A percentile compares a stretch with the other conserved stretches of the same genome.
phyloP scores from a whole-genome alignment of 2,888 invertebrate genomes.

The Phlogophora meticulosa region DNA sequence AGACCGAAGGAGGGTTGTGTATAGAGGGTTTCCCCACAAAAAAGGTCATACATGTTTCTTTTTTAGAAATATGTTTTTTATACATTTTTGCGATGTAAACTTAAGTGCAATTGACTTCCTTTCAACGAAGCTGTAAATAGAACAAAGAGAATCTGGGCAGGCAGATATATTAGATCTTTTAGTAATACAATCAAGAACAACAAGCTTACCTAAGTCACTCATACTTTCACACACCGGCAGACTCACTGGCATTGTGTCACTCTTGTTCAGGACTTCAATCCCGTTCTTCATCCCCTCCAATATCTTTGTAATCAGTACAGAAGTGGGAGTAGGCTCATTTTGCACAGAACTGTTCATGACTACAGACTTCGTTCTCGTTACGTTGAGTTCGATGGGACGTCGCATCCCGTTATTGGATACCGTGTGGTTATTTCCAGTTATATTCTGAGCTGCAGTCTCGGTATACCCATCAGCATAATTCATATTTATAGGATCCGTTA shows the following conservation, averaged over 20 bases:
- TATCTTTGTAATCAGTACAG: slow-evolving; percentile 78
- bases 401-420: not conserved
- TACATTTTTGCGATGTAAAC: no score
- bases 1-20: no score
- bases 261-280: slow-evolving; percentile 77
- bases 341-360: slow-evolving; percentile 65
- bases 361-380: slow-evolving; percentile 23
- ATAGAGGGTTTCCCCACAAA: no score
- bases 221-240: slow-evolving; percentile 91
- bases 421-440: slow-evolving; percentile 47
- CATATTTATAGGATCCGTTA: slow-evolving; percentile 50
- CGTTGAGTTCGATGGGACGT: slow-evolving; percentile 18
- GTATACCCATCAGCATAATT: slow-evolving; percentile 48
- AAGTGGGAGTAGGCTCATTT: slow-evolving; percentile 61
- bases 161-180: no score
- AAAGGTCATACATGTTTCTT: no score
- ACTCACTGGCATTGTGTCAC: slow-evolving; percentile 67
- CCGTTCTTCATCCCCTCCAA: slow-evolving; percentile 78
- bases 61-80: no score
- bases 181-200: not conserved
- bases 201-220: slow-evolving; percentile 92
- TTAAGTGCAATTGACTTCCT: no score
- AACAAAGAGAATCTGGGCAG: no score
- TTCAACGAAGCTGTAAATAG: no score
- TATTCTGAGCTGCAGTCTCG: slow-evolving; percentile 48